Percentiles rank a stretch among this genome's conserved stretches.
Evolutionary conservation across 2,797 vertebrate species (phyloP).

Genomic region (Cyprinella venusta): DNA sequence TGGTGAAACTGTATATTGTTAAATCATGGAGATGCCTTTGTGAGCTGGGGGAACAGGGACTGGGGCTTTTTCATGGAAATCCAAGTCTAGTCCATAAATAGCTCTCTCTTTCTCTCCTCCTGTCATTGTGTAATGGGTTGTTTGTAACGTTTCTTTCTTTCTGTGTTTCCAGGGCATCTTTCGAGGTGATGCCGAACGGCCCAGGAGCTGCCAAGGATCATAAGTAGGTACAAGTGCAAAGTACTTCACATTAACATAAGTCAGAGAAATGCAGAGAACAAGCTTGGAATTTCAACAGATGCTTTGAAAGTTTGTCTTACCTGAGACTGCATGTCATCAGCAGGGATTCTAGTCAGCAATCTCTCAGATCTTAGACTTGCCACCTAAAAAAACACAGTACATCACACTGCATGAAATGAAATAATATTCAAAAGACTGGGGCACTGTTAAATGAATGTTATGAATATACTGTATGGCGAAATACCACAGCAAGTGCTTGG

Average conservation of each 20-base stretch:
- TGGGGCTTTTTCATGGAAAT: slow-evolving; percentile 59
- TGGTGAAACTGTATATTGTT: slow-evolving; percentile 63
- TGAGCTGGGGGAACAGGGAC: slow-evolving; percentile 56
- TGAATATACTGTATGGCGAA: no score
- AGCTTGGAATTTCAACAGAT: slow-evolving; percentile 3
- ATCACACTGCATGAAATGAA: neutral
- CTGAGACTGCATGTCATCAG: slow-evolving; percentile 82
- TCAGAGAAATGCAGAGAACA: neutral
- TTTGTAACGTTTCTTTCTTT: slow-evolving; percentile 45
- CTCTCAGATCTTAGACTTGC: slow-evolving; percentile 52
- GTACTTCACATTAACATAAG: neutral
- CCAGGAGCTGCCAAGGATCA: slow-evolving; percentile 30
- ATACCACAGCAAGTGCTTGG: no score
- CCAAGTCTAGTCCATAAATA: slow-evolving; percentile 53
- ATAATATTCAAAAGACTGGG: no score
- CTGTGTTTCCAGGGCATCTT: slow-evolving; percentile 29
- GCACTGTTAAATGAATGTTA: no score
- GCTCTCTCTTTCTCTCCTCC: slow-evolving; percentile 47
- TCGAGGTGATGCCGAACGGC: slow-evolving; percentile 40
- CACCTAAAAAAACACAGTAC: slow-evolving; percentile 60
- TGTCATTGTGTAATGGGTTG: slow-evolving; percentile 33
- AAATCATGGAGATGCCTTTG: slow-evolving; percentile 60
- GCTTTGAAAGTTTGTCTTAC: slow-evolving; percentile 64
- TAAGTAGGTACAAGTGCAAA: slow-evolving; percentile 12
- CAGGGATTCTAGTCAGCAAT: slow-evolving; percentile 55